Evolutionary conservation across 2,797 vertebrate species (phyloP), one percentile per base, ranked within the genome.

Genomic region (Lophius americanus): DNA sequence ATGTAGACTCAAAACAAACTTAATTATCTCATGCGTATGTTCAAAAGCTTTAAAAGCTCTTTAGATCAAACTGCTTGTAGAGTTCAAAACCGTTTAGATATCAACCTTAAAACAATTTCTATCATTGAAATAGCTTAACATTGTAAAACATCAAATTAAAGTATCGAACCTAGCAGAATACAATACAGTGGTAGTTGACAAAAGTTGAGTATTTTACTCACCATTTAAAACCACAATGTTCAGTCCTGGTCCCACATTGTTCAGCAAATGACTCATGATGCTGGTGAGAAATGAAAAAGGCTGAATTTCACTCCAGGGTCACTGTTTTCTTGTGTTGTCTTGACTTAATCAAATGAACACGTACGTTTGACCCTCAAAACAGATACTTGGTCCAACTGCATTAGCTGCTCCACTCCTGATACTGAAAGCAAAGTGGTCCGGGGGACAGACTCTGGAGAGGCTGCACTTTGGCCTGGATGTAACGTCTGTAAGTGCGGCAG

Each of bases 351-450:
- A 14, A 50, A 46, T 12, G n/a, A 54, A 51, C 56, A 91, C 96
- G 75, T 92, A 97, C 97, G 79, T 51, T 39, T 68, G 51, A 44
- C 90, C 90, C 0, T 98, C 75, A 3, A 98, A 95, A 84, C 97
- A 98, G 70, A 99, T 93, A 11, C 81, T 92, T 42, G 96, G 96
- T n/a, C 96, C 95, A 5, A 98, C 91, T 9, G 96, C 79, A 0
- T 95, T 89, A 42, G 96, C 94, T 0, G 93, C 93, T 0, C 96
- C 95, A 0, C 96, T 98, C 54, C 12, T 52, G 60, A 98, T 85
- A 60, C 68, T 89, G 58, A 99, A 92, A 0, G 95, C 79, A 46
- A 95, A 97, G 56, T 89, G 69, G 50, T 92, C 48, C 0, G 9
- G 0, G 0, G 92, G 86, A 47, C 96, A 98, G 3, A 37, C 43